These are phyloP conservation scores for Andrena trimmerana DNA, from an alignment of 2,888 invertebrate genomes.

Conservation along the genomic window DNA sequence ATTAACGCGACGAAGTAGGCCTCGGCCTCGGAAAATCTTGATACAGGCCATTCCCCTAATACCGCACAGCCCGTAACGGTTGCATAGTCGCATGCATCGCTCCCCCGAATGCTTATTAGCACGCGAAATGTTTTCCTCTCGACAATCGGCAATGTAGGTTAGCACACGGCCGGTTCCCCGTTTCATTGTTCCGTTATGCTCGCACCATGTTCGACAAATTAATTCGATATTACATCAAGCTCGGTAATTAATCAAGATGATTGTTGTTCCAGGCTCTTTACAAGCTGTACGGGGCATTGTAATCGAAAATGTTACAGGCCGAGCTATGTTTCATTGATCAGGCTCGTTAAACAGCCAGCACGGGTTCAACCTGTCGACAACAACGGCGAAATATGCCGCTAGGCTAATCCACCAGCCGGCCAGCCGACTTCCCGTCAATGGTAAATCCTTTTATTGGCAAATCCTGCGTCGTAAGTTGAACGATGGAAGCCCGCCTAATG, in stretches of 20 bases:
- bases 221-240: neutral
- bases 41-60: slow-evolving; percentile 61
- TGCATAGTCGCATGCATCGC: slow-evolving; percentile 59
- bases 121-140: slow-evolving; percentile 57
- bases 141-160: slow-evolving; percentile 33
- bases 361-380: too few relatives aligned
- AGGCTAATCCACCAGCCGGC: neutral
- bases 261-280: neutral
- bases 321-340: neutral
- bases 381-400: neutral
- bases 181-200: slow-evolving; percentile 34
- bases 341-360: neutral
- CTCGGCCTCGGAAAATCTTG: slow-evolving; percentile 60
- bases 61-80: slow-evolving; percentile 43
- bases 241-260: too few relatives aligned
- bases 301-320: neutral
- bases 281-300: neutral
- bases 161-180: neutral
- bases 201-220: neutral
- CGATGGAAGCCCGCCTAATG: slow-evolving; percentile 77
- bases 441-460: slow-evolving; percentile 29
- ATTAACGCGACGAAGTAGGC: slow-evolving; percentile 52
- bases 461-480: slow-evolving; percentile 69
- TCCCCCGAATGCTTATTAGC: slow-evolving; percentile 58
- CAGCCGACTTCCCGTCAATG: slow-evolving; percentile 24